Evolutionary conservation across 2,888 invertebrate species (phyloP).

Genomic region (Escarpia spicata): DNA sequence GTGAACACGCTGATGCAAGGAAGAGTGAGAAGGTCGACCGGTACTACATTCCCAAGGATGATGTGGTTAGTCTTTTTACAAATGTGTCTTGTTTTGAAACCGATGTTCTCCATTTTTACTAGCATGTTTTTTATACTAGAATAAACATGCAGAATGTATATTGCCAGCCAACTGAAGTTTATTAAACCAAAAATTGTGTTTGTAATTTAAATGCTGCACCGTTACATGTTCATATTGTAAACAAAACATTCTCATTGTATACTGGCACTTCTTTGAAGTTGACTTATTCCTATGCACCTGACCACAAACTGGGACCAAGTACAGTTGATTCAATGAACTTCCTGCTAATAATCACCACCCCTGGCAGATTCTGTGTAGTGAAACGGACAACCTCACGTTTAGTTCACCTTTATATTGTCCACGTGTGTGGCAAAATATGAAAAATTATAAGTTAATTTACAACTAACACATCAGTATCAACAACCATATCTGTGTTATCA

Average conservation of each 20-base stretch:
- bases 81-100: not conserved
- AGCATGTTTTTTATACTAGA: not conserved
- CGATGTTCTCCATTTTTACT: not conserved
- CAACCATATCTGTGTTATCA: not conserved
- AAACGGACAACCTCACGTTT: not conserved
- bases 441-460: not conserved
- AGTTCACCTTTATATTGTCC: not conserved
- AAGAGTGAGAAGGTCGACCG: conserved; percentile 92
- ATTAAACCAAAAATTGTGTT: too few relatives aligned
- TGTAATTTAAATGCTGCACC: too few relatives aligned
- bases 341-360: too few relatives aligned
- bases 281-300: too few relatives aligned
- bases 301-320: too few relatives aligned
- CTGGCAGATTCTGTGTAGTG: too few relatives aligned
- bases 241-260: too few relatives aligned
- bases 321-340: too few relatives aligned
- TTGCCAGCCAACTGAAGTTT: too few relatives aligned
- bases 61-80: conserved; percentile 45
- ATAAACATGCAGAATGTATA: too few relatives aligned
- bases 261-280: too few relatives aligned
- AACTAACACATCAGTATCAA: not conserved
- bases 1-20: conserved; percentile 93
- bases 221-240: too few relatives aligned
- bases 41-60: conserved; percentile 90
- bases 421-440: not conserved